A percentile compares a stretch with the other conserved stretches of the same genome.
These are phyloP conservation scores for Diploscapter pachys DNA, from an alignment of 1,140 invertebrate species.

Conservation along the genomic window DNA sequence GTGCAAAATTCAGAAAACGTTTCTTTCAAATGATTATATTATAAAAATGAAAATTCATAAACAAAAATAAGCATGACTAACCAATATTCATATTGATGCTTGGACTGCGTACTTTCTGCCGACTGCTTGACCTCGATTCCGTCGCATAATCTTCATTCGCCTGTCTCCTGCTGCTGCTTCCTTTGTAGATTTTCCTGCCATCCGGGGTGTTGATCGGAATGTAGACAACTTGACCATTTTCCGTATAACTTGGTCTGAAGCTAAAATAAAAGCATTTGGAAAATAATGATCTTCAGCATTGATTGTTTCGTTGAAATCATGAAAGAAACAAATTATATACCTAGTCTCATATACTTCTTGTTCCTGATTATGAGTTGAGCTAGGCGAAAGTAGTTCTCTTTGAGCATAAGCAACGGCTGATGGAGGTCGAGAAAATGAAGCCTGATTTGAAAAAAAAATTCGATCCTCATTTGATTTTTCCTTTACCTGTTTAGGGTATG, in stretches of 20 bases:
- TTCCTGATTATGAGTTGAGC: conserved; percentile 4
- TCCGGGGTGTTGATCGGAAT: conserved; percentile 41
- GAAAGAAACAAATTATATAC: neutral
- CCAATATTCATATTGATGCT: no score
- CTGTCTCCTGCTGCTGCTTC: conserved; percentile 18
- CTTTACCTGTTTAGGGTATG: conserved; percentile 4
- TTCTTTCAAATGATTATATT: no score
- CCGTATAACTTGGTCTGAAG: conserved; percentile 6
- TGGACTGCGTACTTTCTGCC: conserved; percentile 7
- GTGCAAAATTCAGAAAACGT: no score
- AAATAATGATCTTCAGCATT: neutral
- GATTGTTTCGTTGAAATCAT: conserved; percentile 4
- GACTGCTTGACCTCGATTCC: conserved; percentile 15
- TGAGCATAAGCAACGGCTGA: conserved; percentile 19
- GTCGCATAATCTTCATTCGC: conserved; percentile 9
- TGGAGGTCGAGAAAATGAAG: conserved; percentile 12
- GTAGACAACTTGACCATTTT: conserved; percentile 40
- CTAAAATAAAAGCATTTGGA: no score
- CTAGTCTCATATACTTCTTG: conserved; percentile 4
- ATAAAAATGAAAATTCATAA: no score
- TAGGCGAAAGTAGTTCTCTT: conserved; percentile 6
- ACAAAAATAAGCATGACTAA: no score
- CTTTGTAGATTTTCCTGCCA: conserved; percentile 13
- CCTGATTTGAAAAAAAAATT: neutral
- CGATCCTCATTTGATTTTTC: neutral